Percentiles rank a stretch among this genome's conserved stretches.
Evolutionary conservation across 2,888 invertebrate genomes (phyloP).

Genomic region (Acrobasis consociella): DNA sequence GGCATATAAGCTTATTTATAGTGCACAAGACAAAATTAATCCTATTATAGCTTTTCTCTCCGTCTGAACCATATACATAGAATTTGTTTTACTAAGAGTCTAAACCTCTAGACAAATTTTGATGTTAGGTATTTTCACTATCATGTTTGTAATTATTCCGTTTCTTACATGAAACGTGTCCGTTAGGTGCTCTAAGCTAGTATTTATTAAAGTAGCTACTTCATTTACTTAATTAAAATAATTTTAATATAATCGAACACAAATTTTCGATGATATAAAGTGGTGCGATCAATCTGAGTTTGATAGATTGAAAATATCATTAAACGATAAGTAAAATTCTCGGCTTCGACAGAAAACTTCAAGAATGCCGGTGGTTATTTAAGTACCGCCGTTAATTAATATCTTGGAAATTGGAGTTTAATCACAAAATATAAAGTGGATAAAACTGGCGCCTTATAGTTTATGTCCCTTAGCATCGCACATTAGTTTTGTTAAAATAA

Average conservation of each 20-base stretch:
- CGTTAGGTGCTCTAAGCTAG: too few species aligned
- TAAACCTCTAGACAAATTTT: too few species aligned
- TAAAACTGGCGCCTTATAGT: background rate
- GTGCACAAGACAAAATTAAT: too few species aligned
- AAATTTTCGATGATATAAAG: conserved; percentile 2
- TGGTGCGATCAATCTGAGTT: conserved; percentile 4
- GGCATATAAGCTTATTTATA: too few species aligned
- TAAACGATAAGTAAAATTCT: conserved; percentile 11
- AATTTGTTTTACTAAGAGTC: too few species aligned
- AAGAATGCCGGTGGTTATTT: conserved; percentile 12
- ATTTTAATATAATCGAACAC: background rate
- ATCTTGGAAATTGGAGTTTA: background rate
- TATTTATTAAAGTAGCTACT: background rate
- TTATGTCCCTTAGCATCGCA: too few species aligned
- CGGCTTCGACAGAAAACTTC: conserved; percentile 2
- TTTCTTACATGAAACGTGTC: too few species aligned
- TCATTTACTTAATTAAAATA: background rate
- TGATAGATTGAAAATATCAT: conserved; percentile 20
- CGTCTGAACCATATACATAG: too few species aligned
- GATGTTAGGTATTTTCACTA: too few species aligned
- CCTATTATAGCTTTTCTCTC: too few species aligned
- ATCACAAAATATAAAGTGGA: background rate
- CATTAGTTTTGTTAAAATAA: too few species aligned
- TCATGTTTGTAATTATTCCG: too few species aligned
- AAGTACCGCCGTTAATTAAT: conserved; percentile 15